These are phyloP conservation scores for Bos indicus DNA, from an alignment of 2,113 vertebrate species.

Conservation along the genomic window DNA sequence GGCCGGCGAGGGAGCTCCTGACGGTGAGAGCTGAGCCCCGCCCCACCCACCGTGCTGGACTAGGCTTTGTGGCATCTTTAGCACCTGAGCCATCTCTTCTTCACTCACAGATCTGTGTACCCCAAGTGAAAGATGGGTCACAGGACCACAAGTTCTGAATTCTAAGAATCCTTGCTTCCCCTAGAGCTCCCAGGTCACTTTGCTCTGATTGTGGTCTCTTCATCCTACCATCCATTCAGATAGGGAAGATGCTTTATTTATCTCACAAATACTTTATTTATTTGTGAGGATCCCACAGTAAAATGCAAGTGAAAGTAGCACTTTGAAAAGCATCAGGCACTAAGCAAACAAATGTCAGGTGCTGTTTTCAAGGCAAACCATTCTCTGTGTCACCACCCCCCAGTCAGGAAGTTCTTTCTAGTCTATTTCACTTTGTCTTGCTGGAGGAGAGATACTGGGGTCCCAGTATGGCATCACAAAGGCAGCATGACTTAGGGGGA, in stretches of 20 bases:
- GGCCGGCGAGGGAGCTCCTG: conserved; percentile 40
- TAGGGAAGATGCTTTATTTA: background rate
- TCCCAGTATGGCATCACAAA: background rate
- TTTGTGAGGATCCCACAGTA: background rate
- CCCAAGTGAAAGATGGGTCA: background rate
- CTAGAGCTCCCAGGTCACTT: background rate
- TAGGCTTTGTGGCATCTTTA: too few species aligned
- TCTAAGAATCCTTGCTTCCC: background rate
- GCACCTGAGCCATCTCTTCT: background rate
- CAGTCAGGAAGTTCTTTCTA: background rate
- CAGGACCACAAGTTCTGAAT: background rate
- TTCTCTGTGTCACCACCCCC: background rate
- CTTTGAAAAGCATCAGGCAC: background rate
- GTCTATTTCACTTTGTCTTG: background rate
- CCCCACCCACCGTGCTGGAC: rapidly evolving
- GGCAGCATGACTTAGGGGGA: background rate
- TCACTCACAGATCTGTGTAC: background rate
- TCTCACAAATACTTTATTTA: background rate
- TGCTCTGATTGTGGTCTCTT: background rate
- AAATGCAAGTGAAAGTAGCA: background rate
- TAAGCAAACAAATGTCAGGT: background rate
- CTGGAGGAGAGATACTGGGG: background rate
- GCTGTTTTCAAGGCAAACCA: background rate
- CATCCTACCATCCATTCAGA: background rate
- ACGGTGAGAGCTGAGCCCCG: conserved; percentile 57